A percentile compares a stretch with the other conserved stretches of the same genome.
Conservation (phyloP, 2,113 vertebrate genomes). For the Dermatemys mawii region DNA sequence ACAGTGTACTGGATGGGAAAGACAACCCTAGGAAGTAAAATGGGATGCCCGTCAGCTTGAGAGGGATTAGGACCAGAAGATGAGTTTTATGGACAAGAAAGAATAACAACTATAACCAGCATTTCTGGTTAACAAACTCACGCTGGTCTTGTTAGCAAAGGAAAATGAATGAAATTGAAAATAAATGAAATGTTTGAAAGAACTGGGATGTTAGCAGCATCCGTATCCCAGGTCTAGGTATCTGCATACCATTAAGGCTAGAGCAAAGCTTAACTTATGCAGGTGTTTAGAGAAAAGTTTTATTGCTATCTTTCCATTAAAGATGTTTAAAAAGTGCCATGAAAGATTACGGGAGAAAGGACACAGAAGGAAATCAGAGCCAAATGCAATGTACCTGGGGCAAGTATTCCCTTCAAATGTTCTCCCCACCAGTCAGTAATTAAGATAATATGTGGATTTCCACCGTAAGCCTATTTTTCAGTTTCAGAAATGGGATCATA, state of each 20-base stretch:
- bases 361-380: constrained; percentile 24
- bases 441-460: constrained; percentile 17
- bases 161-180: constrained; percentile 50
- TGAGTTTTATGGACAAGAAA: constrained; percentile 51
- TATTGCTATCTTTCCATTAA: constrained; percentile 30
- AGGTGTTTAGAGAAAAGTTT: constrained; percentile 44
- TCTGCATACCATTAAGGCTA: constrained; percentile 46
- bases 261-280: constrained; percentile 33
- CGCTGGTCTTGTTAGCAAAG: background rate
- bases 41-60: constrained; percentile 29
- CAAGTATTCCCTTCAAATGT: constrained; percentile 10
- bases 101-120: constrained; percentile 52
- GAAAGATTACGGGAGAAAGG: constrained; percentile 12
- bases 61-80: constrained; percentile 2
- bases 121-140: constrained; percentile 32
- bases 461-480: background rate
- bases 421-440: constrained; percentile 22
- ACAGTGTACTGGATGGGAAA: constrained; percentile 26
- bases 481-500: background rate
- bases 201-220: constrained; percentile 4
- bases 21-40: constrained; percentile 53
- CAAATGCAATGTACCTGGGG: constrained; percentile 14
- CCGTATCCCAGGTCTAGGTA: constrained; percentile 17
- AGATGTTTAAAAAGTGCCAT: constrained; percentile 40
- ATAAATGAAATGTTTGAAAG: constrained; percentile 11